Percentiles rank a stretch among this genome's conserved stretches.
phyloP scores from a whole-genome alignment of 2,113 vertebrate species.

The Antigone vipio region DNA sequence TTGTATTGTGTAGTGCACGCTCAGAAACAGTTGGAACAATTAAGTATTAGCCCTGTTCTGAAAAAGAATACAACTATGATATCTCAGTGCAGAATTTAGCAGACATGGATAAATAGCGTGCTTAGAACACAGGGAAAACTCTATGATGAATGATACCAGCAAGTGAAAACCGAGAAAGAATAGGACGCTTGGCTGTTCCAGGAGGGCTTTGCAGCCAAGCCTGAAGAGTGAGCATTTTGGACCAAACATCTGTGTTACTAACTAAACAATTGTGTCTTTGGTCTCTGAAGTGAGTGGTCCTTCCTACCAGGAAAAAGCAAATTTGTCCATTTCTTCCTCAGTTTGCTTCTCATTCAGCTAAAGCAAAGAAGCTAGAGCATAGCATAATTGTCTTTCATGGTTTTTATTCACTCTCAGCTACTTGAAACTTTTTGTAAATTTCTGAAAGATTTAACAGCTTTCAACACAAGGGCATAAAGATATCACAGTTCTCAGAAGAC shows the following conservation, averaged over 20 bases:
- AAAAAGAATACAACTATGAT: background rate
- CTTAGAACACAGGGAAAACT: background rate
- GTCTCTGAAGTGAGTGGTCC: background rate
- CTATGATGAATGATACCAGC: background rate
- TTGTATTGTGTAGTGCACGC: background rate
- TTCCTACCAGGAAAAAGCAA: constrained; percentile 19
- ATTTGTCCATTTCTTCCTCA: background rate
- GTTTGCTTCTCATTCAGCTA: background rate
- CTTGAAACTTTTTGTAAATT: background rate
- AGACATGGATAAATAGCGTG: background rate
- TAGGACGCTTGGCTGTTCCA: background rate
- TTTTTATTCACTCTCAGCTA: background rate
- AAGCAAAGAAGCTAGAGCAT: background rate
- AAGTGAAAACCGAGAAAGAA: background rate
- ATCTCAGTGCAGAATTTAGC: background rate
- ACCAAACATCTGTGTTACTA: background rate
- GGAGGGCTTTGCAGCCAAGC: background rate
- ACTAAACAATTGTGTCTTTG: background rate
- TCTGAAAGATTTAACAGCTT: background rate
- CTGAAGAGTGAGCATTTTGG: background rate
- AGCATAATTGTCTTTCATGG: background rate
- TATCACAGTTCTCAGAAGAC: background rate
- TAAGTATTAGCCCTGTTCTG: background rate
- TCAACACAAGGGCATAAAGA: background rate
- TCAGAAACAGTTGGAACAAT: background rate